Percentiles rank a stretch among this genome's conserved stretches.
Evolutionary conservation across 2,797 vertebrate genomes (phyloP).

Genomic region (Eulemur coronatus): DNA sequence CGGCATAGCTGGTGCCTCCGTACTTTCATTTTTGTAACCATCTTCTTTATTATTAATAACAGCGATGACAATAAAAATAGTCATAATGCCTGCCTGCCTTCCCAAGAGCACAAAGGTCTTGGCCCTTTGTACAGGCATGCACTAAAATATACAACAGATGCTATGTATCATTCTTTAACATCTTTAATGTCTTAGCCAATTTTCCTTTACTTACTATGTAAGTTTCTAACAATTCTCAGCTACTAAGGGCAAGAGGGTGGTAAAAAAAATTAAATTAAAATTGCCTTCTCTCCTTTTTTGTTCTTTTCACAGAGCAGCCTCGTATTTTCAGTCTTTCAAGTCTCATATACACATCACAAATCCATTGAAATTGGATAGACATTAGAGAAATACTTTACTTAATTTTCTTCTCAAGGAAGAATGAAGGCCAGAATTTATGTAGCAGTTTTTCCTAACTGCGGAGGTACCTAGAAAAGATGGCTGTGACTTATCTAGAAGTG

Average conservation of each 20-base stretch:
- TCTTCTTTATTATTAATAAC: constrained; percentile 74
- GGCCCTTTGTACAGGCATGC: not conserved
- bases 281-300: not conserved
- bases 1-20: constrained; percentile 37
- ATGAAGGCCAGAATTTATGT: not conserved
- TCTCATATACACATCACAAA: not conserved
- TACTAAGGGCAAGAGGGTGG: not conserved
- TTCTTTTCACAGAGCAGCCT: not conserved
- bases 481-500: not conserved
- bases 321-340: not conserved
- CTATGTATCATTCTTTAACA: constrained; percentile 29
- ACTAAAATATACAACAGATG: constrained; percentile 39
- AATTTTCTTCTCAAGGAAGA: constrained; percentile 26
- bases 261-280: not conserved
- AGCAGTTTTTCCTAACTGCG: not conserved
- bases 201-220: constrained; percentile 30
- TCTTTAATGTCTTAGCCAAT: constrained; percentile 47
- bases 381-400: not conserved
- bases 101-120: constrained; percentile 57
- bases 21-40: constrained; percentile 57
- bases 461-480: not conserved
- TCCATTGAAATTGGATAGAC: not conserved
- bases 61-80: constrained; percentile 46
- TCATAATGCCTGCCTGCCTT: constrained; percentile 37
- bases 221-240: constrained; percentile 9